Percentiles rank a stretch among this genome's conserved stretches.
These are phyloP conservation scores for Myopa tessellatipennis DNA, from an alignment of 2,888 invertebrate genomes.

Conservation along the genomic window DNA sequence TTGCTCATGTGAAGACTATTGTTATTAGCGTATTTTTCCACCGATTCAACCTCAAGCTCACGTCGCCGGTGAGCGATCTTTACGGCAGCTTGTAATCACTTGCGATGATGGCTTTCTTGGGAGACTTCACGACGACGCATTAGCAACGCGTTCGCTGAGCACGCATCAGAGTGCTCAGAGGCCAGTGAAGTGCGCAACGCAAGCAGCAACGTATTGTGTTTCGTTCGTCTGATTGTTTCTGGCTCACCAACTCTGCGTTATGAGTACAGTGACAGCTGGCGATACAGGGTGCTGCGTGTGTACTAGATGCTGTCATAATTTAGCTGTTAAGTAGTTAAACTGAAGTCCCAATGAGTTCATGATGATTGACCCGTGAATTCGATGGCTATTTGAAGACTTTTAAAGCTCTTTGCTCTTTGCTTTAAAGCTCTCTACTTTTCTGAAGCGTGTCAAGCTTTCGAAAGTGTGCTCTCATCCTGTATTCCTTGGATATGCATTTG, in stretches of 20 bases:
- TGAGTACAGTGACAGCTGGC: constrained; percentile 21
- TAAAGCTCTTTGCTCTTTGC: no score
- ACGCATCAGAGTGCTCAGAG: neutral
- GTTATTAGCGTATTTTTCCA: neutral
- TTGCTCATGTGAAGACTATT: neutral
- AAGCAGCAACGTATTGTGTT: constrained; percentile 3
- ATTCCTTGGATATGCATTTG: neutral
- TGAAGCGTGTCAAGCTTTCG: no score
- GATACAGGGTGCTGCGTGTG: neutral
- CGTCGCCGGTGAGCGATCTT: neutral
- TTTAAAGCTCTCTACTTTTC: no score
- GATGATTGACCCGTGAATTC: no score
- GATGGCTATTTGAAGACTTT: no score
- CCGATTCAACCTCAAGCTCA: neutral
- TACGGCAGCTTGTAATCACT: neutral
- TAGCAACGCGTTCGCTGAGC: neutral
- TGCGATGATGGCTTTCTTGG: neutral
- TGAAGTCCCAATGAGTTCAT: no score
- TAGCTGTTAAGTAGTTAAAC: no score
- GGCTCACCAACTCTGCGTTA: neutral
- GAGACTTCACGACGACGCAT: neutral
- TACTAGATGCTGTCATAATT: no score
- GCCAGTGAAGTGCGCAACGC: no score
- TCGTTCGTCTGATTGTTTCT: neutral
- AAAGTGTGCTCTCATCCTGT: neutral